Percentiles rank a stretch among this genome's conserved stretches.
Evolutionary conservation across 2,888 invertebrate species (phyloP).

Genomic region (Dasysyrphus albostriatus): DNA sequence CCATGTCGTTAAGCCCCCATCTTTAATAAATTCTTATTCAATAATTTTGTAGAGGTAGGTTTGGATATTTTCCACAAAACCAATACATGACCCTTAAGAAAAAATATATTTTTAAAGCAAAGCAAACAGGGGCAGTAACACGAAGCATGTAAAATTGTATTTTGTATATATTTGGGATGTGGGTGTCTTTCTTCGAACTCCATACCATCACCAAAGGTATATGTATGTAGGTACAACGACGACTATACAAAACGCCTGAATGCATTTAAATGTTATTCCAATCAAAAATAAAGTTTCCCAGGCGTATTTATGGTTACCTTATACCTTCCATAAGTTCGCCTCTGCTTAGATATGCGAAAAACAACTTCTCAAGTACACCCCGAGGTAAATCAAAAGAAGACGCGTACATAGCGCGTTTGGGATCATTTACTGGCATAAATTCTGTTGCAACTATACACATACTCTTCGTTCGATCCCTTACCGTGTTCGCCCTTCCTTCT

Average conservation of each 20-base stretch:
- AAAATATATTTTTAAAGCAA: background rate
- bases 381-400: slow-evolving; percentile 31
- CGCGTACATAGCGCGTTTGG: slow-evolving; percentile 31
- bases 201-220: slow-evolving; percentile 9
- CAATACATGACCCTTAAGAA: background rate
- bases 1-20: too few relatives aligned
- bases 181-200: slow-evolving; percentile 44
- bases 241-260: slow-evolving; percentile 23
- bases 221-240: background rate
- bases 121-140: background rate
- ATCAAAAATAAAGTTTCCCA: slow-evolving; percentile 74
- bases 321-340: background rate
- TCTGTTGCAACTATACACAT: slow-evolving; percentile 31
- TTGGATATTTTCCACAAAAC: background rate
- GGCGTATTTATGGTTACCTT: slow-evolving; percentile 59
- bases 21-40: too few relatives aligned
- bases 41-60: too few relatives aligned
- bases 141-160: background rate
- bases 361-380: slow-evolving; percentile 46
- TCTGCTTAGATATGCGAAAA: slow-evolving; percentile 61
- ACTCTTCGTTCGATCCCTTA: slow-evolving; percentile 11
- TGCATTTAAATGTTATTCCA: slow-evolving; percentile 74
- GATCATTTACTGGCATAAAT: slow-evolving; percentile 35
- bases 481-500: background rate
- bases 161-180: slow-evolving; percentile 18